Conservation (phyloP, 2,797 vertebrate genomes). For the Cossypha dichroa region DNA sequence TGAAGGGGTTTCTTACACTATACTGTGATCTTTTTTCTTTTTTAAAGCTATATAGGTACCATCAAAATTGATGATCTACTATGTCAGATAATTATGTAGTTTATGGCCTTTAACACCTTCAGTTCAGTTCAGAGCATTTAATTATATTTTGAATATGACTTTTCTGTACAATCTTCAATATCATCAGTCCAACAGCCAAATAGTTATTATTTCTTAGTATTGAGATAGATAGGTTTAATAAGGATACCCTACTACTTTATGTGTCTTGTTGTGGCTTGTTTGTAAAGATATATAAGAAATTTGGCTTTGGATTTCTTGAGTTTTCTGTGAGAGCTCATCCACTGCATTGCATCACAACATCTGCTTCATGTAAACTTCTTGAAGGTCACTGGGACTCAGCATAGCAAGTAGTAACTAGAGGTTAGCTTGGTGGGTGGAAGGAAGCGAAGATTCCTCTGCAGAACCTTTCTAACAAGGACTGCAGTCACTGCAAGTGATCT, state of each 20-base stretch:
- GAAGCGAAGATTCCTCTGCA: not conserved
- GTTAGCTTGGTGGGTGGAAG: not conserved
- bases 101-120: not conserved
- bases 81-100: not conserved
- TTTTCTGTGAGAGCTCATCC: not conserved
- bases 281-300: slow-evolving; percentile 3
- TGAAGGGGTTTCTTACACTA: not conserved
- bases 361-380: not conserved
- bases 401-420: not conserved
- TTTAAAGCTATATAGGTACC: not conserved
- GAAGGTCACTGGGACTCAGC: not conserved
- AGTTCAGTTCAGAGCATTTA: not conserved
- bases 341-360: not conserved
- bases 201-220: not conserved
- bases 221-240: not conserved
- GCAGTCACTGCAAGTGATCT: not conserved
- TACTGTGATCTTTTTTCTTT: not conserved
- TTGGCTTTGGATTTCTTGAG: not conserved
- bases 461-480: not conserved
- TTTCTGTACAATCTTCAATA: not conserved
- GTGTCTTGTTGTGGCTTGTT: not conserved
- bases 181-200: not conserved
- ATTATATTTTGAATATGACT: not conserved
- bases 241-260: not conserved
- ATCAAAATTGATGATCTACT: not conserved